Percentiles rank a stretch among this genome's conserved stretches.
Conservation (phyloP, 2,888 invertebrate species). For the Leptarthrus brevirostris region DNA sequence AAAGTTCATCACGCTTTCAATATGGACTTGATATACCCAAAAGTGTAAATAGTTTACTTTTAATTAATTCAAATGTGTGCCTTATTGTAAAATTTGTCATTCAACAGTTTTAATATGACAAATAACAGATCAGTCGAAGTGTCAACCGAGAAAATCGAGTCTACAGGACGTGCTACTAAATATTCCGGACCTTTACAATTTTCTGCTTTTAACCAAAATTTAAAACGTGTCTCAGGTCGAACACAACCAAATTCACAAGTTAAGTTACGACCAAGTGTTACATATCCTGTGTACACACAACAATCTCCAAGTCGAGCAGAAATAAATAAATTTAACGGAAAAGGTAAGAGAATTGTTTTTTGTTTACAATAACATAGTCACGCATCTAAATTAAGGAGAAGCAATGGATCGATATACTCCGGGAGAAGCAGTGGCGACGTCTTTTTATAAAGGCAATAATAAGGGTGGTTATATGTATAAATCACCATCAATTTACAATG, state of each 20-base stretch:
- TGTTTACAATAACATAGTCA: background rate
- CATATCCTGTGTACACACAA: constrained; percentile 55
- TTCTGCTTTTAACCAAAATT: constrained; percentile 32
- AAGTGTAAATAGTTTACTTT: constrained; percentile 57
- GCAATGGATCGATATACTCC: constrained; percentile 64
- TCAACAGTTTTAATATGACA: constrained; percentile 26
- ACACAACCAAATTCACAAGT: background rate
- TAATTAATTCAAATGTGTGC: background rate
- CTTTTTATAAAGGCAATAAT: constrained; percentile 57
- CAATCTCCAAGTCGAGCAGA: constrained; percentile 57
- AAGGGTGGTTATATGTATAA: constrained; percentile 57
- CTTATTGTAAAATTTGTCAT: background rate
- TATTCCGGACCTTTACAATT: constrained; percentile 63
- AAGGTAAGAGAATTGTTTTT: constrained; percentile 55
- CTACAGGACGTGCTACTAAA: constrained; percentile 64
- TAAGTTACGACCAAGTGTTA: background rate
- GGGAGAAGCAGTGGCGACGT: constrained; percentile 62
- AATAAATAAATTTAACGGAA: constrained; percentile 59
- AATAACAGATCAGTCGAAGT: background rate
- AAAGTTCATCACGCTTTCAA: constrained; percentile 63
- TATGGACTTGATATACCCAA: constrained; percentile 64
- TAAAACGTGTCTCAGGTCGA: background rate
- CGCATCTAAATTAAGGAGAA: constrained; percentile 56
- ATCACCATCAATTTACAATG: constrained; percentile 31
- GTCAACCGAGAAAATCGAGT: constrained; percentile 52